Evolutionary conservation across 2,113 vertebrate species (phyloP).

Genomic region (Tapirus terrestris): DNA sequence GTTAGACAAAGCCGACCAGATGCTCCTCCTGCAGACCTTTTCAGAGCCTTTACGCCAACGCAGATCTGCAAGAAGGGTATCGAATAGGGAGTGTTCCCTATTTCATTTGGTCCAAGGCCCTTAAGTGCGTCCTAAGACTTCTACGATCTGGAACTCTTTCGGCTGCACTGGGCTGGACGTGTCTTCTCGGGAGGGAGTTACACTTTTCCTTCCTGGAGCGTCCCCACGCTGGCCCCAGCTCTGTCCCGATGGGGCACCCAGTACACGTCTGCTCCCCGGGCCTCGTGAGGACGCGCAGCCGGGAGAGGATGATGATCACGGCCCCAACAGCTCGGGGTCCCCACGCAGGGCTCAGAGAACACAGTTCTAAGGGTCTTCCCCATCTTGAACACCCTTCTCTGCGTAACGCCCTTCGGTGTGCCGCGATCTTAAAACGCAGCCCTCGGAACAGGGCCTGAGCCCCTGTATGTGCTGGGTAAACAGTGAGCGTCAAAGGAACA

Average conservation of each 20-base stretch:
- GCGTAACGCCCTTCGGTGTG: background rate
- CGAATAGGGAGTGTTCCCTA: background rate
- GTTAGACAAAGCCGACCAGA: background rate
- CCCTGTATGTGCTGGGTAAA: no score
- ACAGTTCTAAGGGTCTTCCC: background rate
- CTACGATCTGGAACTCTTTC: background rate
- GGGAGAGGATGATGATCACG: no score
- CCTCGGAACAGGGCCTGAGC: accelerated
- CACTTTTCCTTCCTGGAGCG: background rate
- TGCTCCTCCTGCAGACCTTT: background rate
- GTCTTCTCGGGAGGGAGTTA: background rate
- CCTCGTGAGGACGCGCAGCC: no score
- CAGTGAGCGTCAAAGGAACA: background rate
- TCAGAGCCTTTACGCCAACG: background rate
- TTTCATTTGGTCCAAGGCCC: background rate
- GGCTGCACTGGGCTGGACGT: background rate
- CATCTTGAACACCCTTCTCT: background rate
- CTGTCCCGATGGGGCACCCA: background rate
- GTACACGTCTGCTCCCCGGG: background rate
- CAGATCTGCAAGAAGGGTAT: background rate
- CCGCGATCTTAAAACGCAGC: accelerated
- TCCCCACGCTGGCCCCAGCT: background rate
- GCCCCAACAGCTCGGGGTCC: background rate
- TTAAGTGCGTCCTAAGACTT: background rate
- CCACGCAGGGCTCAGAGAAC: background rate